phyloP scores from a whole-genome alignment of 1,140 invertebrate genomes.

The Drosophila repletoides region DNA sequence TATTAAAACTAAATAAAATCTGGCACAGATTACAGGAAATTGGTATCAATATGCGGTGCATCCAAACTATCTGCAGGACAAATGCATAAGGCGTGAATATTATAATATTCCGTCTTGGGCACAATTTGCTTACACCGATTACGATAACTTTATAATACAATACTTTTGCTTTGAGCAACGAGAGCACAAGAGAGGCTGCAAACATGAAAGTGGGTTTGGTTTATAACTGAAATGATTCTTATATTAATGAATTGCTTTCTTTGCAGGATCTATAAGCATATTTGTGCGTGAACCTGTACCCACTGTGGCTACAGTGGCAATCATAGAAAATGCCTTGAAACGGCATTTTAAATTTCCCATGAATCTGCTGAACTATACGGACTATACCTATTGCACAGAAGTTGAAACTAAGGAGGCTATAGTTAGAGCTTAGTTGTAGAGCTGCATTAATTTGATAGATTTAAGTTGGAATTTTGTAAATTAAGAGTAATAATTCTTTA shows the following conservation, averaged over 20 bases:
- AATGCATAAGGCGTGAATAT: too few relatives aligned
- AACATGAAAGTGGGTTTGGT: conserved; percentile 9
- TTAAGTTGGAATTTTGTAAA: not conserved
- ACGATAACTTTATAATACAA: conserved; percentile 13
- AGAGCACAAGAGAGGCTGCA: too few relatives aligned
- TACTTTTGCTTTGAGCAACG: conserved; percentile 17
- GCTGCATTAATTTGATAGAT: not conserved
- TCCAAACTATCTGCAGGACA: too few relatives aligned
- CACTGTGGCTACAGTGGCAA: not conserved
- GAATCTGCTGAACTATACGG: conserved; percentile 8
- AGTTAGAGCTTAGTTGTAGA: conserved; percentile 4
- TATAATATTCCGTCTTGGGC: too few relatives aligned
- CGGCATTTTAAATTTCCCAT: conserved; percentile 19
- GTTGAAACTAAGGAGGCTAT: not conserved
- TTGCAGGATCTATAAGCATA: conserved; percentile 18
- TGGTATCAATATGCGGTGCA: too few relatives aligned
- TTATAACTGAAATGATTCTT: too few relatives aligned
- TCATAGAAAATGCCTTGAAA: conserved; percentile 3
- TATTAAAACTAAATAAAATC: too few relatives aligned
- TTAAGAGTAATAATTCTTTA: conserved; percentile 9
- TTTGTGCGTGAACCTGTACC: not conserved
- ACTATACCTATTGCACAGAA: conserved; percentile 13
- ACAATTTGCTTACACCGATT: conserved; percentile 5
- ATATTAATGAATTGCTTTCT: too few relatives aligned
- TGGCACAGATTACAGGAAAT: too few relatives aligned